phyloP scores from a whole-genome alignment of 2,888 invertebrate genomes.

The Eulithis testata region DNA sequence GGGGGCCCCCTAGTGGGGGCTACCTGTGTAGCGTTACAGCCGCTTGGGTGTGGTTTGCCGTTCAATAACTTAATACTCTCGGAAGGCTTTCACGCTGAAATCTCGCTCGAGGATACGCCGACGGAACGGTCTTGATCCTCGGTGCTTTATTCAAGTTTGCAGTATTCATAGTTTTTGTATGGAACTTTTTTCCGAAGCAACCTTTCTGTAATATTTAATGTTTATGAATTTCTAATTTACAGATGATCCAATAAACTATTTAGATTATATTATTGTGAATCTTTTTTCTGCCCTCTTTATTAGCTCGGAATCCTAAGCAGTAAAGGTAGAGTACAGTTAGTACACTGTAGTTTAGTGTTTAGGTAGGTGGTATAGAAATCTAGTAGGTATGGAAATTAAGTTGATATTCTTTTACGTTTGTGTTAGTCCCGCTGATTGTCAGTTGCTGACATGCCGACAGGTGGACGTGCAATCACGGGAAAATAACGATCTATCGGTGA shows the following conservation, averaged over 20 bases:
- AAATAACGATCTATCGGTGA: constrained; percentile 60
- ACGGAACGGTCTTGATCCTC: constrained; percentile 58
- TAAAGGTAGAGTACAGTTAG: background rate
- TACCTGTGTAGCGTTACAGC: constrained; percentile 76
- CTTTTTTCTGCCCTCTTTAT: background rate
- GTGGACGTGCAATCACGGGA: constrained; percentile 47
- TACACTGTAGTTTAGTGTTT: too few relatives aligned
- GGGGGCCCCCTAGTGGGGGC: constrained; percentile 49
- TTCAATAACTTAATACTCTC: constrained; percentile 85
- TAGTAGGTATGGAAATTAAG: constrained; percentile 1
- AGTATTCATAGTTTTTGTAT: background rate
- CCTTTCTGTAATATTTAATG: background rate
- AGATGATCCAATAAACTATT: background rate
- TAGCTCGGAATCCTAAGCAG: background rate
- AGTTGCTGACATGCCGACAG: constrained; percentile 28
- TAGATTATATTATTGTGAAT: too few relatives aligned
- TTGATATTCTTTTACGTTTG: constrained; percentile 21
- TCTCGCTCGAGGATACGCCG: constrained; percentile 68
- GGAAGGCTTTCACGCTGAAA: constrained; percentile 84
- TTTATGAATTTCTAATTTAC: background rate
- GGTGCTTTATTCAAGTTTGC: constrained; percentile 24
- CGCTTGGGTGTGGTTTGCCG: constrained; percentile 84
- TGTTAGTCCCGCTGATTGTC: constrained; percentile 13
- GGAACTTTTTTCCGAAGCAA: background rate
- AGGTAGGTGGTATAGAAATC: background rate